These are phyloP conservation scores for Chrysodeixis includens DNA, from an alignment of 2,888 invertebrate species.

Conservation along the genomic window DNA sequence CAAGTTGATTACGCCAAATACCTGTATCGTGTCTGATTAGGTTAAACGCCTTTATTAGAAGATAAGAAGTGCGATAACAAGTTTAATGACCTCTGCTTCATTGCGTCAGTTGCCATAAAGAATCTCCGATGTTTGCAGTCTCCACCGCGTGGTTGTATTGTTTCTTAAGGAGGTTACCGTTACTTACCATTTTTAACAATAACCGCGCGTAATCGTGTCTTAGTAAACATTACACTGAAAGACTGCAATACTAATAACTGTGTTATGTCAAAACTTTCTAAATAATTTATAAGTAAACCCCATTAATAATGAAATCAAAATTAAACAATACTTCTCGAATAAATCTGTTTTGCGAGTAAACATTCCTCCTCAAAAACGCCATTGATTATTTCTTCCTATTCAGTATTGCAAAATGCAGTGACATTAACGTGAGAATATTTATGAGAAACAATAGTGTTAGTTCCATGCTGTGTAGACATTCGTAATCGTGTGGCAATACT, in stretches of 20 bases:
- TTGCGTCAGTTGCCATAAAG: neutral
- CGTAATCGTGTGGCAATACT: neutral
- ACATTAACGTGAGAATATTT: no score
- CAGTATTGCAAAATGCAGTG: no score
- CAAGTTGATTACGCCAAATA: constrained; percentile 8
- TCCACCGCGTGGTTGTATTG: constrained; percentile 68
- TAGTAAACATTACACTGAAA: neutral
- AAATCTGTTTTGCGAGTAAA: no score
- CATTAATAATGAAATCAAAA: no score
- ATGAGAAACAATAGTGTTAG: neutral
- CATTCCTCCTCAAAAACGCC: no score
- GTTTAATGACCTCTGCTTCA: constrained; percentile 25
- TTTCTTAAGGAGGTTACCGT: constrained; percentile 68
- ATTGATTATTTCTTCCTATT: no score
- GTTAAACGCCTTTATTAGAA: constrained; percentile 21
- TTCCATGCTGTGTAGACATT: neutral
- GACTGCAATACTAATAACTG: neutral
- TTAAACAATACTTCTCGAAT: no score
- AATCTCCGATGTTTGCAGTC: constrained; percentile 46
- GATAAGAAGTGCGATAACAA: constrained; percentile 23
- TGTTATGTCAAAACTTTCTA: no score
- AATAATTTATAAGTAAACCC: no score
- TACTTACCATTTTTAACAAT: neutral
- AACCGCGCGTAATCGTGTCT: neutral
- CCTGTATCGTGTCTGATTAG: constrained; percentile 11